Percentiles rank a stretch among this genome's conserved stretches.
Conservation (phyloP, 2,888 invertebrate species). For the Catocala sponsa region DNA sequence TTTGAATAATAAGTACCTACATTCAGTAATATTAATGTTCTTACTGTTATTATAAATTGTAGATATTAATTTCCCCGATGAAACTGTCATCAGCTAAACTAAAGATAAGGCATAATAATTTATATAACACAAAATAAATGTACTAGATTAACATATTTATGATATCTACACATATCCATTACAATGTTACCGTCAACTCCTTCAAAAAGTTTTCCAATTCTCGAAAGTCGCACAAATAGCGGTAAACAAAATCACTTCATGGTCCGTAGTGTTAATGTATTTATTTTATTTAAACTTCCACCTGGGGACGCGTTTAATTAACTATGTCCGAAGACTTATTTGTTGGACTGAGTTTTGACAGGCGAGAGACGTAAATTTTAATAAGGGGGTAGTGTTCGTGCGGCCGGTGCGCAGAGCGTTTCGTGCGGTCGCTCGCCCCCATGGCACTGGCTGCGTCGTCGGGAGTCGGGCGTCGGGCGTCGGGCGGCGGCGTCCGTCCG, state of each 20-base stretch:
- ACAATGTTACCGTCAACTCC: slow-evolving; percentile 54
- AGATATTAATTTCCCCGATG: slow-evolving; percentile 18
- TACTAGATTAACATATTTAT: slow-evolving; percentile 13
- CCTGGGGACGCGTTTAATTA: slow-evolving; percentile 54
- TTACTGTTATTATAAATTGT: slow-evolving; percentile 17
- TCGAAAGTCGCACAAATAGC: slow-evolving; percentile 55
- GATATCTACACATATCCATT: slow-evolving; percentile 39
- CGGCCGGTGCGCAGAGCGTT: slow-evolving; percentile 62
- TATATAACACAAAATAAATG: slow-evolving; percentile 10
- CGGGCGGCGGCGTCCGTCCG: slow-evolving; percentile 34
- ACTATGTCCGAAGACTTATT: slow-evolving; percentile 63
- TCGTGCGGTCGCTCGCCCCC: slow-evolving; percentile 70
- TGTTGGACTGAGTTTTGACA: slow-evolving; percentile 72
- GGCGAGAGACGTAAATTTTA: slow-evolving; percentile 74
- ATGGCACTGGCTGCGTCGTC: slow-evolving; percentile 66
- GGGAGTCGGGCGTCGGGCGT: slow-evolving; percentile 28
- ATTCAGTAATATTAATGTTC: slow-evolving; percentile 7
- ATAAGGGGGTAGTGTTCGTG: slow-evolving; percentile 57
- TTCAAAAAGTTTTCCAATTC: slow-evolving; percentile 59
- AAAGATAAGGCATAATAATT: slow-evolving; percentile 1
- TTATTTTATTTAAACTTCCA: slow-evolving; percentile 55
- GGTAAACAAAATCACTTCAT: slow-evolving; percentile 66
- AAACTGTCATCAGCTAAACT: slow-evolving; percentile 20
- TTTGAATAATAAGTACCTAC: not conserved
- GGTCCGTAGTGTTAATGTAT: slow-evolving; percentile 48